Percentiles rank a stretch among this genome's conserved stretches.
Conservation (phyloP, 2,113 vertebrate species). For the Seriola aureovittata region DNA sequence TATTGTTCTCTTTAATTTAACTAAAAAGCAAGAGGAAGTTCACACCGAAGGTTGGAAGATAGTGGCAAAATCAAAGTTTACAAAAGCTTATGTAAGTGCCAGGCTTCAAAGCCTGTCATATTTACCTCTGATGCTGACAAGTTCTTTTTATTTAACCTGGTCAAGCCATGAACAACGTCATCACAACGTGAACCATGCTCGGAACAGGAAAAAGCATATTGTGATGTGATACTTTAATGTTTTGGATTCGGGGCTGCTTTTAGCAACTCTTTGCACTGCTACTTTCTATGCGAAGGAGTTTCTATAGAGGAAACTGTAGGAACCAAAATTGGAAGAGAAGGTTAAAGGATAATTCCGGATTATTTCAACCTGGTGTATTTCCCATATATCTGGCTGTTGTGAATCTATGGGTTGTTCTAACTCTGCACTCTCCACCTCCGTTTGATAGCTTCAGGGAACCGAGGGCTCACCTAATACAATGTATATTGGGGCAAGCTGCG, state of each 20-base stretch:
- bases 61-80: constrained; percentile 17
- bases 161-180: constrained; percentile 1
- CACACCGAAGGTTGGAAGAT: not conserved
- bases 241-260: not conserved
- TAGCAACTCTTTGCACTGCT: not conserved
- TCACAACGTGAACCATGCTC: not conserved
- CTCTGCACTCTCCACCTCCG: not conserved
- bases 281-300: not conserved
- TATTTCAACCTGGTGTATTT: not conserved
- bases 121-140: not conserved
- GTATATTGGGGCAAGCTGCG: not conserved
- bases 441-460: not conserved
- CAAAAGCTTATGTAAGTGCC: constrained; percentile 16
- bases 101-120: constrained; percentile 19
- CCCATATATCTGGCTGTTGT: not conserved
- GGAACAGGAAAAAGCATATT: not conserved
- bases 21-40: constrained; percentile 39
- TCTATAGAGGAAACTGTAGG: not conserved
- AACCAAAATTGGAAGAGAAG: not conserved
- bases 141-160: constrained; percentile 18
- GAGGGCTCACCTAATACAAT: not conserved
- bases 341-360: not conserved
- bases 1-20: constrained; percentile 30
- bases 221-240: not conserved
- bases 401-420: not conserved